A percentile compares a stretch with the other conserved stretches of the same genome.
These are phyloP conservation scores for Scrobipalpa costella DNA, from an alignment of 2,888 invertebrate species.

Conservation along the genomic window DNA sequence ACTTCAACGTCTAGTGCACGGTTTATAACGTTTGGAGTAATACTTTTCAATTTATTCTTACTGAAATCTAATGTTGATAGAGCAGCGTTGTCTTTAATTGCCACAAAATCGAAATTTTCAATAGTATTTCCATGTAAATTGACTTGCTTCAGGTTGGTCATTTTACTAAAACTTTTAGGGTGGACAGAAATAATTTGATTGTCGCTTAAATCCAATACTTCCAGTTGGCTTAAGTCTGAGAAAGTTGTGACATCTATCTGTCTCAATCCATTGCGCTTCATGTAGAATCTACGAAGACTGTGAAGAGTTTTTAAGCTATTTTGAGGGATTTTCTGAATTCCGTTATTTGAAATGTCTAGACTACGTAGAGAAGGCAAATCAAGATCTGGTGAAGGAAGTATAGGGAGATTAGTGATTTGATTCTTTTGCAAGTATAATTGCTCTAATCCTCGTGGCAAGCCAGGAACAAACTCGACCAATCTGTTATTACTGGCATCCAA, in stretches of 20 bases:
- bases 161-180: constrained; percentile 83
- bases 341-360: constrained; percentile 88
- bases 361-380: constrained; percentile 87
- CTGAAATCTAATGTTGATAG: constrained; percentile 87
- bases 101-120: constrained; percentile 84
- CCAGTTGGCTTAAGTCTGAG: constrained; percentile 85
- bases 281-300: constrained; percentile 84
- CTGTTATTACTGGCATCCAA: constrained; percentile 88
- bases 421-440: constrained; percentile 87
- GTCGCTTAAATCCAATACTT: constrained; percentile 87
- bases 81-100: constrained; percentile 84
- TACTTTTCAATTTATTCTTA: constrained; percentile 86
- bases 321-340: constrained; percentile 85
- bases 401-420: constrained; percentile 84
- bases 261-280: constrained; percentile 87
- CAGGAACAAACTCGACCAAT: constrained; percentile 88
- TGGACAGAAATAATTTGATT: constrained; percentile 87
- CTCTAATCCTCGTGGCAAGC: constrained; percentile 88
- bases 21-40: constrained; percentile 83
- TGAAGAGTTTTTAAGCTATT: constrained; percentile 84
- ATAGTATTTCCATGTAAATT: constrained; percentile 89
- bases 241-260: constrained; percentile 86
- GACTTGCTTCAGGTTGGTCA: constrained; percentile 84
- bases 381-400: constrained; percentile 84
- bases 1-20: constrained; percentile 85